Evolutionary conservation across 2,797 vertebrate species (phyloP), one percentile per base, ranked within the genome.

Genomic region (Protonibea diacanthus): DNA sequence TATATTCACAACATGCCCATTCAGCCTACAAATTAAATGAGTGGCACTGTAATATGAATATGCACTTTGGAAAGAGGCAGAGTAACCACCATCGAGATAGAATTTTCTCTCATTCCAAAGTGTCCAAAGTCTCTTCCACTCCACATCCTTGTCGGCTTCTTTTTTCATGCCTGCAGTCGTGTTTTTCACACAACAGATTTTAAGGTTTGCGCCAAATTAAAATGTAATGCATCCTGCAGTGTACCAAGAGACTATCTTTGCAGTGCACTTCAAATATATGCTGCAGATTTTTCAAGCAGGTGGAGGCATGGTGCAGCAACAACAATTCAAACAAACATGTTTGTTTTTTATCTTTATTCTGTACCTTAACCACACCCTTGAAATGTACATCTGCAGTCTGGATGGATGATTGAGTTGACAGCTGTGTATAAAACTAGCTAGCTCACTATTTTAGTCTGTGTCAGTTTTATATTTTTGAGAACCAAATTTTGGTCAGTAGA

Each of bases 111-210:
- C 1, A 58, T 47, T 72, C 53, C 45, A 51, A 17, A 7, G 18
- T 81, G 62, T 63, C 40, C 15, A 53, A 49, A 49, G 27, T 80
- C 62, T 74, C 60, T 20, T 71, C 76, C 18, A 20, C 73, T 76
- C 52, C 8, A 33, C 58, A 47, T 74, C 47, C 49, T 13, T 29
- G 23, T 33, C 48, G 63, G 67, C 53, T 47, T 56, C 63, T 4
- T 63, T 23, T 23, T 61, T 69, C 17, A 60, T 70, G 64, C 38
- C 63, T 74, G 78, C 51, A 63, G 58, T 68, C 71, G 60, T 60
- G 65, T 82, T 82, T 33, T 82, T 65, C 76, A 79, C 75, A 78
- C 38, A 81, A 73, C 74, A 73, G 27, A 71, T 71, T 80, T 72
- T 55, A 56, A 38, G 23, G 58, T 25, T 60, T 25, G 65, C 52